Percentiles rank a stretch among this genome's conserved stretches.
Conservation (phyloP, 2,888 invertebrate genomes). For the Caenorhabditis sp. region DNA sequence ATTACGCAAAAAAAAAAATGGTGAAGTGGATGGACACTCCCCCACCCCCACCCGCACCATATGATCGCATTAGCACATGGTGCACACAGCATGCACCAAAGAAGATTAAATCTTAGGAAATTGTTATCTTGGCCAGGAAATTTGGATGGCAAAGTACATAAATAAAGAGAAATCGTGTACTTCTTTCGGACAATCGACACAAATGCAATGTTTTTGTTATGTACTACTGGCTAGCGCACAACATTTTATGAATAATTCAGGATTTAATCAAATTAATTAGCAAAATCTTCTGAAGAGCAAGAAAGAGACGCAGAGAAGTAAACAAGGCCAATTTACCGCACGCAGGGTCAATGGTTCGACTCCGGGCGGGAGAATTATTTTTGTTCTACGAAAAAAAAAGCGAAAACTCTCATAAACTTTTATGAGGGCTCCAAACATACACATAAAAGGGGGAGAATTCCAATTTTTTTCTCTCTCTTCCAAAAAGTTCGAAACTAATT, state of each 20-base stretch:
- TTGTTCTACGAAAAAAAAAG: too few species aligned
- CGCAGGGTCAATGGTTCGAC: too few species aligned
- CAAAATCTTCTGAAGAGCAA: not conserved
- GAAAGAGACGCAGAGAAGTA: not conserved
- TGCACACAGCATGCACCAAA: not conserved
- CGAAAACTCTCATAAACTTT: not conserved
- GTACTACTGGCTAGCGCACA: too few species aligned
- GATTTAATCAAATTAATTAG: constrained; percentile 5
- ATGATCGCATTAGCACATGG: constrained; percentile 1
- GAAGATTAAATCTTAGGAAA: not conserved
- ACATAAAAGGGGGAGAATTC: not conserved
- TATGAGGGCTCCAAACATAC: not conserved
- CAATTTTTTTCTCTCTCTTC: not conserved
- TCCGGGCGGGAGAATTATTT: too few species aligned
- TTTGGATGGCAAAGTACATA: not conserved
- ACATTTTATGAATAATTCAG: constrained; percentile 1
- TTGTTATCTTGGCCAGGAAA: not conserved
- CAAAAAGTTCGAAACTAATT: not conserved
- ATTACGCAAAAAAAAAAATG: too few species aligned
- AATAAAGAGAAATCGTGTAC: not conserved
- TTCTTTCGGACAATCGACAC: too few species aligned
- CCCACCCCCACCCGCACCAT: not conserved
- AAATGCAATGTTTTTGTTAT: too few species aligned
- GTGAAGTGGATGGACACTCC: too few species aligned
- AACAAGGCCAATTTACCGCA: too few species aligned